Percentiles rank a stretch among this genome's conserved stretches.
phyloP scores from a whole-genome alignment of 2,888 invertebrate genomes.

The Drosophila quasianomalipes region DNA sequence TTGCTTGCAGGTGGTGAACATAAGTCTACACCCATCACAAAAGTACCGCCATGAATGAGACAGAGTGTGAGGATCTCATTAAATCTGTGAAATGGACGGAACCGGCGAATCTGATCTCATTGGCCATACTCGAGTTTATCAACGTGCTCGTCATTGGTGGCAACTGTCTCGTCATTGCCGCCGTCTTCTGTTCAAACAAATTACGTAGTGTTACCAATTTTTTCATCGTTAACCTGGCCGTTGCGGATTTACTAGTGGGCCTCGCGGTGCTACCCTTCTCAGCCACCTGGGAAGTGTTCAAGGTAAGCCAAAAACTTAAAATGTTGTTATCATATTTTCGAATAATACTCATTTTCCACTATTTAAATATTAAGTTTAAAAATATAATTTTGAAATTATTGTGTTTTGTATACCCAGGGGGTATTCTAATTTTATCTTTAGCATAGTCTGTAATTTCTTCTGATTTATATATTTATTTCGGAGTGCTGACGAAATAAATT shows the following conservation, averaged over 20 bases:
- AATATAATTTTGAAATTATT: not conserved
- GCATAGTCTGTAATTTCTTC: not conserved
- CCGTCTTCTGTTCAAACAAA: conserved; percentile 95
- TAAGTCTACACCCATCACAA: conserved; percentile 81
- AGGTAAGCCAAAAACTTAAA: conserved; percentile 87
- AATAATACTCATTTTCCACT: not conserved
- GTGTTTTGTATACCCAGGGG: not conserved
- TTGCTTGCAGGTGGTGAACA: conserved; percentile 83
- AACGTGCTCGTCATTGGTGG: conserved; percentile 95
- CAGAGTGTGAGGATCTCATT: conserved; percentile 92
- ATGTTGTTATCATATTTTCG: not conserved
- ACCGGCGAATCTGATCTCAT: conserved; percentile 90
- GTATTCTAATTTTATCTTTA: not conserved
- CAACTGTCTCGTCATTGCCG: conserved; percentile 96
- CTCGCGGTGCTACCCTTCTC: conserved; percentile 98
- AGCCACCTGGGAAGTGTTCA: conserved; percentile 96
- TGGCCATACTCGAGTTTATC: conserved; percentile 92
- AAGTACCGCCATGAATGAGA: conserved; percentile 90
- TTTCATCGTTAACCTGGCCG: conserved; percentile 98
- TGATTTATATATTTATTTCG: not conserved
- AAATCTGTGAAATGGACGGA: conserved; percentile 94
- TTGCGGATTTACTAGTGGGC: conserved; percentile 98
- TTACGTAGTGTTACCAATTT: conserved; percentile 97
- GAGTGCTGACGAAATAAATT: not conserved
- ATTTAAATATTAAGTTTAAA: not conserved